Conservation (phyloP, 2,888 invertebrate genomes). For the Philereme transversata region DNA sequence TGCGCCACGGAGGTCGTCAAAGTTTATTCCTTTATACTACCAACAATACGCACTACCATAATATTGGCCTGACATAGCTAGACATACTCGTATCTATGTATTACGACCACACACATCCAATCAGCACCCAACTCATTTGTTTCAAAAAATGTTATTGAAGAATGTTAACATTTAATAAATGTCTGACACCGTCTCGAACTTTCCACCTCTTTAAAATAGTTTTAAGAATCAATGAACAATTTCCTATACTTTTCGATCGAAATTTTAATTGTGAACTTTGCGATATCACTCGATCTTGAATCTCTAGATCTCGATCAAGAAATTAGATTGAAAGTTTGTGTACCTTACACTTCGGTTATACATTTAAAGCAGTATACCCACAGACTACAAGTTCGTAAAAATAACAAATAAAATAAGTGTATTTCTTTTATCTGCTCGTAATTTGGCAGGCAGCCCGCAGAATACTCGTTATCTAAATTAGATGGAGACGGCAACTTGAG, state of each 20-base stretch:
- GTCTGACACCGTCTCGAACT: no score
- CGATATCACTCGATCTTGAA: background rate
- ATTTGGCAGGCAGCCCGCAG: constrained; percentile 31
- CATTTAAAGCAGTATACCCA: background rate
- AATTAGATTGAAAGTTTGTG: no score
- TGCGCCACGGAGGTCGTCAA: no score
- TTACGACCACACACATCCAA: no score
- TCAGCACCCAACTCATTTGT: no score
- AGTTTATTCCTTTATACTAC: no score
- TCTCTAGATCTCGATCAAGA: background rate
- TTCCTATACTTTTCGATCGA: constrained; percentile 8
- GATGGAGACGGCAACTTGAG: constrained; percentile 27
- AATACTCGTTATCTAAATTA: constrained; percentile 31
- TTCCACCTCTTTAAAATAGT: constrained; percentile 33
- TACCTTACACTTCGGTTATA: background rate
- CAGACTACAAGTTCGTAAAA: background rate
- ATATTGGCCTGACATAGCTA: no score
- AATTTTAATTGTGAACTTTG: constrained; percentile 10
- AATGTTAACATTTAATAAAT: no score
- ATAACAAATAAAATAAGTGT: background rate
- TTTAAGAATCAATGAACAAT: constrained; percentile 26
- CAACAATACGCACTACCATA: no score
- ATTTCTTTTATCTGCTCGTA: constrained; percentile 6
- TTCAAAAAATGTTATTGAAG: no score
- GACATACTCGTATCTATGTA: no score